Evolutionary conservation across 2,113 vertebrate species (phyloP), one percentile per base, ranked within the genome.

Genomic region (Mesocricetus auratus): DNA sequence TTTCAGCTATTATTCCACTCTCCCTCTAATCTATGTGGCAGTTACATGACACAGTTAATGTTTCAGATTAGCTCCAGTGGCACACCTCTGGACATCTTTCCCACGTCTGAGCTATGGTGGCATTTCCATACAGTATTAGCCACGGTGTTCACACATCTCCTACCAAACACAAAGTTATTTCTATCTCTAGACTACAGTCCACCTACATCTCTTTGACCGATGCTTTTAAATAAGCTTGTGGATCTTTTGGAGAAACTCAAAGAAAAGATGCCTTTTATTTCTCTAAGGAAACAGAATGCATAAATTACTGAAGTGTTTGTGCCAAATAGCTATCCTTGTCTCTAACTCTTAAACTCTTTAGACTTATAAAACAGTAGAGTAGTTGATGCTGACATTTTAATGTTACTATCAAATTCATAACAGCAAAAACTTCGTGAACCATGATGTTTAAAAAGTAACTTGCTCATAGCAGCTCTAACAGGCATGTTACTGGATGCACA

Each of bases 351-450:
- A 91, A 89, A 93, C 69, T 90, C 92, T 66, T 94, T 93, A 87
- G 74, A 95, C 78, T 83, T 90, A 29, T 89, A 83, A 96, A 96
- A 95, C 45, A 94, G 47, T 83, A 53, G 53, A 91, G 21, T n/a
- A 69, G 83, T 64, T 97, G 93, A 39, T 71, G 29, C 58, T 93
- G 90, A 85, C 33, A 90, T 95, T 95, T 89, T 96, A 83, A 94
- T 60, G 47, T 74, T 95, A 47, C 33, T 96, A 77, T 94, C 77
- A 95, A 93, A 96, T 95, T 85, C 24, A 53, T 79, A 96, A 93
- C 24, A 87, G 66, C 56, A 69, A 96, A 94, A 83, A 60, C 5
- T 39, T 62, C 26, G n/a, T 73, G 50, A 95, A 69, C 82, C 16
- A 22, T 60, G 64, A 89, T 69, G 64, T 68, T 90, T 96, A 69